A percentile compares a stretch with the other conserved stretches of the same genome.
phyloP scores from a whole-genome alignment of 2,888 invertebrate genomes.

The Eulithis prunata region DNA sequence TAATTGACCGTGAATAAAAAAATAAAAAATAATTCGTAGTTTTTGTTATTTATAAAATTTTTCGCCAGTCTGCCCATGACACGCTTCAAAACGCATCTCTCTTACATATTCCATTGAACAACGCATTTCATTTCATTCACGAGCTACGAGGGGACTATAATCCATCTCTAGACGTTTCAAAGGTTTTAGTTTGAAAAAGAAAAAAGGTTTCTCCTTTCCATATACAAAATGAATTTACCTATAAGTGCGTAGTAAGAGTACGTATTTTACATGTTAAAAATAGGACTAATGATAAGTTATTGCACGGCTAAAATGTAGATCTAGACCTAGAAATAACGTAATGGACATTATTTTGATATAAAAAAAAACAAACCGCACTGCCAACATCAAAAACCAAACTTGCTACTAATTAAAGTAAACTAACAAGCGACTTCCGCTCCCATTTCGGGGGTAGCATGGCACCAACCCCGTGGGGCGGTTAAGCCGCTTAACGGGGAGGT shows the following conservation, averaged over 20 bases:
- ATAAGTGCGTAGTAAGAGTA: no score
- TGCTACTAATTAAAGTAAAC: slow-evolving; percentile 78
- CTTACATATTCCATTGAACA: slow-evolving; percentile 21
- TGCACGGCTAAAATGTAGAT: no score
- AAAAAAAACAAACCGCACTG: slow-evolving; percentile 48
- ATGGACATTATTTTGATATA: slow-evolving; percentile 7
- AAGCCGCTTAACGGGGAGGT: slow-evolving; percentile 76
- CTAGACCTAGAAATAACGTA: no score
- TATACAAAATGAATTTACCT: no score
- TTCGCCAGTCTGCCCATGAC: slow-evolving; percentile 24
- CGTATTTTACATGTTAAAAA: no score
- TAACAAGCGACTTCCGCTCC: slow-evolving; percentile 75
- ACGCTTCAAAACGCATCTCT: slow-evolving; percentile 36
- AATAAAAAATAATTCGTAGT: no score
- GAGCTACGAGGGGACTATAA: slow-evolving; percentile 45
- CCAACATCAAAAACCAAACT: slow-evolving; percentile 71
- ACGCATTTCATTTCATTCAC: slow-evolving; percentile 44
- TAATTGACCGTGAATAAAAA: no score
- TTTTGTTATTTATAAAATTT: no score
- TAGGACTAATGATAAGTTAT: no score
- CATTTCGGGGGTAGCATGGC: slow-evolving; percentile 65
- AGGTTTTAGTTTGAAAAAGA: slow-evolving; percentile 6
- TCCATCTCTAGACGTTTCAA: slow-evolving; percentile 48
- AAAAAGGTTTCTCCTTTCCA: no score
- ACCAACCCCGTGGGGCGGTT: slow-evolving; percentile 55